These are phyloP conservation scores for Tragelaphus strepsiceros DNA, from an alignment of 2,113 vertebrate genomes.

Conservation along the genomic window DNA sequence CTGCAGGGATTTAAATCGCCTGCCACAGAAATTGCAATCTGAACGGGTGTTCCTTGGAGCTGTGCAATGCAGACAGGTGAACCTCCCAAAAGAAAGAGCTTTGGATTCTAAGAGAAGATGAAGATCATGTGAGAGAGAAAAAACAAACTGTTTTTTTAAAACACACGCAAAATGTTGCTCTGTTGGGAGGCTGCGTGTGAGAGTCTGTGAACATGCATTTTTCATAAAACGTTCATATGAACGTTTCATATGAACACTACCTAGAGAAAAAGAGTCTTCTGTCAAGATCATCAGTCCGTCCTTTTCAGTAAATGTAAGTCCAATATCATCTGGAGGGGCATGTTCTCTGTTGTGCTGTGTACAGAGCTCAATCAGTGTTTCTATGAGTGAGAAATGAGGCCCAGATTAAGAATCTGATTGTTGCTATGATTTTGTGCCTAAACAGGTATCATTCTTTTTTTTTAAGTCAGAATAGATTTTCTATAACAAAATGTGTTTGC, in stretches of 20 bases:
- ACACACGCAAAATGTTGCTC: neutral
- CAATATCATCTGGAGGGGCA: neutral
- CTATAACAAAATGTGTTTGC: neutral
- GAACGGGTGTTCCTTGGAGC: neutral
- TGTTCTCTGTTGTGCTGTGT: neutral
- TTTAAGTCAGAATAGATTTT: neutral
- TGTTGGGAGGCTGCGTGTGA: neutral
- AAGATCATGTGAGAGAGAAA: neutral
- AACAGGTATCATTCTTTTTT: neutral
- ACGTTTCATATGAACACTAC: neutral
- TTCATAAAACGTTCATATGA: neutral
- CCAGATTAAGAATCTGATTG: neutral
- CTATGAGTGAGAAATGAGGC: neutral
- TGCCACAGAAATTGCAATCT: neutral
- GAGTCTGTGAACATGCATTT: neutral
- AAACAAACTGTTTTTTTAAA: neutral
- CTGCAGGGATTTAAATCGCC: neutral
- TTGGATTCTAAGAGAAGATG: neutral
- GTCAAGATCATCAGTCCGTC: neutral
- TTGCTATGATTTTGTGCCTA: neutral
- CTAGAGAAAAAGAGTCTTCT: neutral
- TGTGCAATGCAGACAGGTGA: neutral
- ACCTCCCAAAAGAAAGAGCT: neutral
- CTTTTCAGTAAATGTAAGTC: neutral
- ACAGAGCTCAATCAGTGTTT: neutral